Evolutionary conservation across 2,888 invertebrate species (phyloP), one percentile per base, ranked within the genome.

Genomic region (Rhagonycha lutea): DNA sequence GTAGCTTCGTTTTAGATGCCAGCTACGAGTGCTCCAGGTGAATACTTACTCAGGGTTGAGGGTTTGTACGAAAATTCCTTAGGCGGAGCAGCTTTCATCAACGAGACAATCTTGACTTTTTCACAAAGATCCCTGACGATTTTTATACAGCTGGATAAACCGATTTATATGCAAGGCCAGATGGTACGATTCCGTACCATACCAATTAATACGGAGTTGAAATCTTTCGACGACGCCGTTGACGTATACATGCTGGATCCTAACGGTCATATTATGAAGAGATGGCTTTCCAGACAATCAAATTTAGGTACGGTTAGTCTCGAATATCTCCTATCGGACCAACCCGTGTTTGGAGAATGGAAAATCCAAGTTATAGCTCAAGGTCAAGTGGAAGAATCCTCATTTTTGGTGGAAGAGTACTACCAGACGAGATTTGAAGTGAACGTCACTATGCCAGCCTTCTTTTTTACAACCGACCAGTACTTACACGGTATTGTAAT

Each of bases 351-450:
- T 87, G 98, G 98, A 8, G 94, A 95, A 85, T 98, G 98, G 98
- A 93, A 92, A 65, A 94, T 98, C 80, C 92, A 94, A 79, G 94
- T 98, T 0, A 92, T 95, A 80, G 98, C 97, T 0, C 94, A 96
- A 85, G 95, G 96, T 0, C 97, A 97, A 87, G 89, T 93, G 2
- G 97, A 98, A 88, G 95, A 96, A 86, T 92, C 95, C 61, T 91
- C 92, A 72, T 98, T 98, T 88, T 87, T 93, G 8, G 97, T 98
- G 0, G 97, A 98, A 86, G 98, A 98, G 89, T 98, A 97, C 88
- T 98, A 97, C 87, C 97, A 97, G 87, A 97, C 97, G 0, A 91
- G 97, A 82, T 98, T 96, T 86, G 98, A 98, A 90, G 96, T 97
- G 0, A 98, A 98, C 87, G 97, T 98, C 0, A 97, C 97, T 0